Base-by-base conservation (phyloP, 2,113 vertebrate genomes). In the Serinus canaria region DNA sequence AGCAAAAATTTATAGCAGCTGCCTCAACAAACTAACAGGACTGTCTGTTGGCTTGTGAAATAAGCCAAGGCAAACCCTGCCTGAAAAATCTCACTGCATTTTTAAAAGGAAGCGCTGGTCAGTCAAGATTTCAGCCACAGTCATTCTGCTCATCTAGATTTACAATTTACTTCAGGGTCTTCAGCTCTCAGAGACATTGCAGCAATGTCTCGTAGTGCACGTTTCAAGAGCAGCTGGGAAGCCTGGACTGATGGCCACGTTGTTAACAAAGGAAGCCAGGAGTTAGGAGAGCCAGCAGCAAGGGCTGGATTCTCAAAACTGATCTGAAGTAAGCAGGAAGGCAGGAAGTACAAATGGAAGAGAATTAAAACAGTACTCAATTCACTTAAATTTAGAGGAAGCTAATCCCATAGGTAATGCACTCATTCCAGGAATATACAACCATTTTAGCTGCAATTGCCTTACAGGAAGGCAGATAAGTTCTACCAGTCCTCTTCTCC, bases 331-430 rank as follows among this genome's bases (percentile, higher is more conserved):
- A 76, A 85, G 90, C 94, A 95, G 83, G 81, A 94, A 94, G 93
- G 87, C 89, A 95, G 93, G 93, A 95, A 96, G 92, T 60, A 92
- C 69, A 90, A 86, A 89, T 68, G 85, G 90, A 93, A 93, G 96
- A 95, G 52, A 93, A 93, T 78, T 92, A 90, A 90, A 96, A 84
- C 30, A 82, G 52, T 56, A 90, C 86, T 87, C 69, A 9, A n/a
- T 25, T 83, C 3, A 12, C 68, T 87, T 92, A 75, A 90, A 93
- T 58, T 83, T 86, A 94, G 79, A 83, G 83, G 64, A 92, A 93
- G 41, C 28, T 68, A 64, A 52, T 76, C 90, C 92, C 83, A 80
- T 4, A 60, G 90, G 74, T 82, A 94, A 67, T 12, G 9, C 60
- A 35, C n/a, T 90, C 69, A 74, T 94, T 92, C 90, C 95, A 94